Evolutionary conservation across 1,140 invertebrate species (phyloP), one percentile per base, ranked within the genome.

Genomic region (Drosophila chauvacae): DNA sequence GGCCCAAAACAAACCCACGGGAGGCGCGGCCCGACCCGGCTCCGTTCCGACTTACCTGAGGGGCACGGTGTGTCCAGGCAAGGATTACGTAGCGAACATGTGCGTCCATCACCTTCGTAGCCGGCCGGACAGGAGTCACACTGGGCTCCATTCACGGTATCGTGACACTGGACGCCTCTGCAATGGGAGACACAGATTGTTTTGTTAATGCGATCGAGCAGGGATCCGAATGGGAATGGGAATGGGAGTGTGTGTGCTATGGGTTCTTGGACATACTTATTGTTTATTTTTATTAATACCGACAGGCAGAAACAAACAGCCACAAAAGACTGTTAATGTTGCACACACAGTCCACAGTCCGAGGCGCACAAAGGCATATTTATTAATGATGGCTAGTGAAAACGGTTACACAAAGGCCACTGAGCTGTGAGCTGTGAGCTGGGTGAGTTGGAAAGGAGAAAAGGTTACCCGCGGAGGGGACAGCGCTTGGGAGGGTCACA

Each of bases 111-210:
- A 23, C 98, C 98, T 13, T 94, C 93, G 91, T 96, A 97, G 13
- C 97, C 97, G 9, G 92, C 56, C 3, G 98, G 98, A 93, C 98
- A 99, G 0, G 95, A 91, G 3, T 96, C 97, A 92, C 98, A 98
- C 62, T 95, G 94, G 75, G 95, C 96, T 48, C 96, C 96, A 66
- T 95, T 94, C 4, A 94, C 91, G 7, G 95, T 95, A 88, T 98
- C 96, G 70, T 94, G 94, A 91, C 97, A 98, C 60, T 93, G 92
- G 26, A 98, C 97, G 37, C 96, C 96, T 94, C 92, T 93, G 82
- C 66, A 77, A 91, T 87, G 62, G 56, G 48, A 63, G 60, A 57
- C 76, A 71, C 63, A 73, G 55, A 77, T 80, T 81, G 48, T 69
- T 56, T 56, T 65, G 68, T 87, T 82, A 72, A 72, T 72, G 69